Evolutionary conservation across 2,797 vertebrate genomes (phyloP), one percentile per base, ranked within the genome.

Genomic region (Mus spretus): DNA sequence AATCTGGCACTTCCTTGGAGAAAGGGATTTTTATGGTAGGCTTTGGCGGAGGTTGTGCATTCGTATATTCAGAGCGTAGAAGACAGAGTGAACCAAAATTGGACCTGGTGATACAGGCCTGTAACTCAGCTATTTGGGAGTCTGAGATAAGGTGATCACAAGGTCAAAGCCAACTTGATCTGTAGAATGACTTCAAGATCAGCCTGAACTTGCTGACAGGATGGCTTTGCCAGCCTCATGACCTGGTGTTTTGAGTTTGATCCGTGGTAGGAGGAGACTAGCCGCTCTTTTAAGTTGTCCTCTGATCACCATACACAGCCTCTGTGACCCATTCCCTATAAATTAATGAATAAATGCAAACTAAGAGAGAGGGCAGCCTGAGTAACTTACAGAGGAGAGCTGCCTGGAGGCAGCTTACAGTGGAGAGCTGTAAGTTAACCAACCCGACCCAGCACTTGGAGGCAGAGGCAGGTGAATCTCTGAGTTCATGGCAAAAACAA

Each of bases 1-100:
- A 78, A 90, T 57, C 63, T 93, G 83, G 47, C 93, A 31, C 22
- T 86, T 89, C 65, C 15, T 91, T 95, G 61, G 20, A 84, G 72
- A 81, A 93, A 55, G 9, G 89, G 14, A 75, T 94, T 93, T 72
- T 91, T 90, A 28, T 89, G 53, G 80, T 91, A 67, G 40, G 2
- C 93, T 75, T 95, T 96, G 22, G 28, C 70, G 17, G 93, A 89
- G 88, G 57, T 5, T 13, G 19, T 90, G 1, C 67, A 31, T 63
- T 89, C n/a, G 24, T 95, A 14, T 95, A 34, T 63, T 83, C 63
- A 88, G 20, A 14, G 1, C 9, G 22, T 91, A 26, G 91, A 50
- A 55, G 37, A 91, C 14, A 93, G 4, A 19, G 24, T 92, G 44
- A 94, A 72, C 63, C 70, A 93, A 86, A 53, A 31, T 4, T 3